Percentiles rank a stretch among this genome's conserved stretches.
phyloP scores from a whole-genome alignment of 2,888 invertebrate species.

The Thymelicus acteon region DNA sequence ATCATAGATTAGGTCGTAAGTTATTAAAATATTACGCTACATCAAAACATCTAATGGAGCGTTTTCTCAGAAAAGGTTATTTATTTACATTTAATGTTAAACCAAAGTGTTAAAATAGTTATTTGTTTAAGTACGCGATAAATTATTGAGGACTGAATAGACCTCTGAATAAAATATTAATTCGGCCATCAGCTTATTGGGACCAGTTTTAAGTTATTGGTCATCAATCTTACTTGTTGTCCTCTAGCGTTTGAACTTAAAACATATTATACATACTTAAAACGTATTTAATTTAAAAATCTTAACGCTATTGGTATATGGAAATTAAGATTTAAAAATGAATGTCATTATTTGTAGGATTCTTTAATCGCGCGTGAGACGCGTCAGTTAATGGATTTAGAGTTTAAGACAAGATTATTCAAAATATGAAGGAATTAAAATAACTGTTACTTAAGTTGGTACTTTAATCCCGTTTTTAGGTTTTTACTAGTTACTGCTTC shows the following conservation, averaged over 20 bases:
- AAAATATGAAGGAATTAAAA: neutral
- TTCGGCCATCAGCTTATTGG: conserved; percentile 48
- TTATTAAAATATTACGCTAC: no score
- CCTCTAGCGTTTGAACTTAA: conserved; percentile 29
- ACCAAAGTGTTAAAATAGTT: conserved; percentile 46
- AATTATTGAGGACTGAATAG: conserved; percentile 56
- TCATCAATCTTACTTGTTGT: conserved; percentile 41
- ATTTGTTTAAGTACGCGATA: conserved; percentile 51
- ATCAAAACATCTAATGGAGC: no score
- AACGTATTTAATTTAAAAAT: conserved; percentile 34
- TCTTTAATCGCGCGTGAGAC: conserved; percentile 6
- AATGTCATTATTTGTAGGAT: conserved; percentile 28
- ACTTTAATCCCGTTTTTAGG: neutral
- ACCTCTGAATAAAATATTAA: conserved; percentile 65
- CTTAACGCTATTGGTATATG: conserved; percentile 31
- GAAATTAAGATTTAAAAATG: conserved; percentile 34
- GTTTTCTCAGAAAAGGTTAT: no score
- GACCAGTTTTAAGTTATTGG: conserved; percentile 30
- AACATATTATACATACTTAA: no score
- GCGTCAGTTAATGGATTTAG: conserved; percentile 5
- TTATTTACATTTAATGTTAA: conserved; percentile 22
- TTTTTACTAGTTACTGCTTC: no score
- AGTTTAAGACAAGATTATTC: conserved; percentile 1
- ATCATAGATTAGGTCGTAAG: no score
- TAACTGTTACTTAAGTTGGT: neutral